A percentile compares a stretch with the other conserved stretches of the same genome.
Conservation (phyloP, 1,140 invertebrate species). For the Cyphomyrmex costatus region DNA sequence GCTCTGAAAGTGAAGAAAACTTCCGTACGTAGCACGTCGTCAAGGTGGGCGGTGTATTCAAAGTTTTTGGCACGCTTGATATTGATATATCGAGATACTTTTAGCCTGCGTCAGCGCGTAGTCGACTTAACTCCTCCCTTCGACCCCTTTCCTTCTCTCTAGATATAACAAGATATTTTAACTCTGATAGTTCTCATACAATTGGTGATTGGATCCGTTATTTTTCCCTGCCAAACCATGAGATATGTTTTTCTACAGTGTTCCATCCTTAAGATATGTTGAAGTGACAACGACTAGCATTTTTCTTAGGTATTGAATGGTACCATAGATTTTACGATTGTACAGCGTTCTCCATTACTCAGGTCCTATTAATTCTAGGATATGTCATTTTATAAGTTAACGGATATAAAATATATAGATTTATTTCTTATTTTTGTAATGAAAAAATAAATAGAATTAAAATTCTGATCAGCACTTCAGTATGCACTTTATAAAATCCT, state of each 20-base stretch:
- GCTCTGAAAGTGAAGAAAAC: constrained; percentile 68
- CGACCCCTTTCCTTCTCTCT: constrained; percentile 50
- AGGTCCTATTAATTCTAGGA: not conserved
- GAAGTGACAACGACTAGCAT: not conserved
- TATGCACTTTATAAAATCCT: not conserved
- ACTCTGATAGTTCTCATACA: constrained; percentile 55
- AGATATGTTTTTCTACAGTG: constrained; percentile 45
- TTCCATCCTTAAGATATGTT: constrained; percentile 2
- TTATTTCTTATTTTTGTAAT: not conserved
- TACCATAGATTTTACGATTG: not conserved
- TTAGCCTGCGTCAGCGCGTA: constrained; percentile 70
- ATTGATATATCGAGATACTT: constrained; percentile 78
- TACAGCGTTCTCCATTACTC: not conserved
- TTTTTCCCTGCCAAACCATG: not conserved
- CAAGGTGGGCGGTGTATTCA: constrained; percentile 73
- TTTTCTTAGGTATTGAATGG: not conserved
- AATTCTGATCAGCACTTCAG: not conserved
- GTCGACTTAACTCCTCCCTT: constrained; percentile 57
- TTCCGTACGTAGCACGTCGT: constrained; percentile 67
- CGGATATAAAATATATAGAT: not conserved
- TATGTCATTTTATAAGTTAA: not conserved
- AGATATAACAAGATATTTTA: constrained; percentile 70
- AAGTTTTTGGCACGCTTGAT: constrained; percentile 78
- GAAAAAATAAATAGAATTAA: not conserved
- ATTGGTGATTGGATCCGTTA: constrained; percentile 17